Evolutionary conservation across 2,113 vertebrate genomes (phyloP).

Genomic region (Alligator mississippiensis): DNA sequence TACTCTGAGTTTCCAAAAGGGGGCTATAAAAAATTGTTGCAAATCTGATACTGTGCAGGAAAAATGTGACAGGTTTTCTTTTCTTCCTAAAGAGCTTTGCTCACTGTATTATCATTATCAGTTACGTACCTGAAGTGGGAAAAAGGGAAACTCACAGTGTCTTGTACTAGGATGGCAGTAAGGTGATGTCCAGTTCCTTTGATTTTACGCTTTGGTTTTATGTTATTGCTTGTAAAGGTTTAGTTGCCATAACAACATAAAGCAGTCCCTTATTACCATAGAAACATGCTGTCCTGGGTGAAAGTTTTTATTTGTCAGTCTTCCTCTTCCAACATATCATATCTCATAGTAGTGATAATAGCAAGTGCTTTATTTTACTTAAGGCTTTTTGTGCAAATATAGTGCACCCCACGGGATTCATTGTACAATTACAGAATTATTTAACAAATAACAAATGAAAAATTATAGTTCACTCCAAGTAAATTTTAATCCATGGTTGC

Average conservation of each 20-base stretch:
- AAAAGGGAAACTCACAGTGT: background rate
- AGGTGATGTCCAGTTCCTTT: slow-evolving; percentile 6
- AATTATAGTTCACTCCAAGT: background rate
- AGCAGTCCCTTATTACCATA: slow-evolving; percentile 65
- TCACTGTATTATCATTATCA: background rate
- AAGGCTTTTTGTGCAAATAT: slow-evolving; percentile 24
- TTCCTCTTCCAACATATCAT: accelerated
- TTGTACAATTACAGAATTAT: background rate
- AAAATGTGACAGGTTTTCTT: background rate
- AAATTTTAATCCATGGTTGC: background rate
- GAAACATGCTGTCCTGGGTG: slow-evolving; percentile 58
- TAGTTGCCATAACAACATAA: slow-evolving; percentile 68
- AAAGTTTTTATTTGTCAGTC: slow-evolving; percentile 23
- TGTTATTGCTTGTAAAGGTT: slow-evolving; percentile 64
- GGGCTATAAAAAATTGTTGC: background rate
- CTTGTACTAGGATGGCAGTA: background rate
- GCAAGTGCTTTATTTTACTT: background rate
- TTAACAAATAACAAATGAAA: slow-evolving; percentile 1
- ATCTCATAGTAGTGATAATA: background rate
- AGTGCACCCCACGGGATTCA: background rate
- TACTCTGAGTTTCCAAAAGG: background rate
- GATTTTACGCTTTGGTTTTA: slow-evolving; percentile 28
- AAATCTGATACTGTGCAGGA: accelerated
- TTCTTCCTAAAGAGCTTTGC: background rate
- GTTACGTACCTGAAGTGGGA: background rate